These are phyloP conservation scores for Lepidochrysops patricia DNA, from an alignment of 2,888 invertebrate species.

Conservation along the genomic window DNA sequence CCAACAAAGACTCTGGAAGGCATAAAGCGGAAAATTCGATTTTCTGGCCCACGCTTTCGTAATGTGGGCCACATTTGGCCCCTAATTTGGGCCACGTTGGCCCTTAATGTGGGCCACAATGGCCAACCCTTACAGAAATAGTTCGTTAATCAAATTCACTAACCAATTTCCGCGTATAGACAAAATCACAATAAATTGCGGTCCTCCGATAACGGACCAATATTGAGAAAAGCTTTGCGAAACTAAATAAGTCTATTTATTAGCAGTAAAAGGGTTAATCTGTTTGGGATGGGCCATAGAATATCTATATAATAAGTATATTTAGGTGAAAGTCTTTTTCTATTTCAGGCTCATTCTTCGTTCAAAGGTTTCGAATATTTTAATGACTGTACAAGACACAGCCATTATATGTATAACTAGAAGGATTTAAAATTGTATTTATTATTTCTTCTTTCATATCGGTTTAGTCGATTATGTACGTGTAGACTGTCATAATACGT, in stretches of 20 bases:
- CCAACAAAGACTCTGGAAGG: slow-evolving; percentile 38
- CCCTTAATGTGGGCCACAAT: slow-evolving; percentile 48
- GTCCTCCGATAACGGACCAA: slow-evolving; percentile 38
- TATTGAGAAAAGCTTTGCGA: neutral
- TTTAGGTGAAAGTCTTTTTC: too few species aligned
- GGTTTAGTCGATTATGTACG: too few species aligned
- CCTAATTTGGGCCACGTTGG: slow-evolving; percentile 50
- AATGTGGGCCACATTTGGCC: slow-evolving; percentile 50
- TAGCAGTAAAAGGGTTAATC: neutral
- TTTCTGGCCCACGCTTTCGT: slow-evolving; percentile 59
- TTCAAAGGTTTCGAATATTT: too few species aligned
- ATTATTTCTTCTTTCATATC: too few species aligned
- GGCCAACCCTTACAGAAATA: slow-evolving; percentile 56
- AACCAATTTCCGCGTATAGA: slow-evolving; percentile 56
- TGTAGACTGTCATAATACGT: too few species aligned
- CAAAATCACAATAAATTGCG: slow-evolving; percentile 53
- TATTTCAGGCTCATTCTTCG: too few species aligned
- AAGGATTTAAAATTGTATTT: too few species aligned
- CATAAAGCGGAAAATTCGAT: slow-evolving; percentile 67
- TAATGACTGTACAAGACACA: too few species aligned
- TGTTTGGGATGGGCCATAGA: neutral
- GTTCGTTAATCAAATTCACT: slow-evolving; percentile 64
- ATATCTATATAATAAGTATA: too few species aligned
- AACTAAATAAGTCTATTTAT: neutral
- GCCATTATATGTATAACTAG: too few species aligned